Conservation (phyloP, 2,888 invertebrate species). For the Pachliopta kotzebuea region DNA sequence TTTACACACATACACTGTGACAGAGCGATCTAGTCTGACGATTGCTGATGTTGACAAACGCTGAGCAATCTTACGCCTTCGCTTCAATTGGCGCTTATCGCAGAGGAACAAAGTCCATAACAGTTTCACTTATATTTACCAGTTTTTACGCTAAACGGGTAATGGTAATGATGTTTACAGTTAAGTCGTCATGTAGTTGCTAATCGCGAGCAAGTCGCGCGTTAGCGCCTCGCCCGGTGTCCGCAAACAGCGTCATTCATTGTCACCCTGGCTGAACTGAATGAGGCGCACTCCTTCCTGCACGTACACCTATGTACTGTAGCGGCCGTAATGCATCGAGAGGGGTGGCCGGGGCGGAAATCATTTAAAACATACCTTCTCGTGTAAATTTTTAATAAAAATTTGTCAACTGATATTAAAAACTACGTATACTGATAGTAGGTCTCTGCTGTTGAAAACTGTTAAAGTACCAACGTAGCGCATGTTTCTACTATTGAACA, state of each 20-base stretch:
- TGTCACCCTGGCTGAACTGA: conserved; percentile 69
- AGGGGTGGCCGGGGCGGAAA: conserved; percentile 34
- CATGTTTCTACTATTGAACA: too few relatives aligned
- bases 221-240: conserved; percentile 80
- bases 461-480: too few relatives aligned
- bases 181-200: conserved; percentile 73
- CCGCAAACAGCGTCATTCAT: conserved; percentile 73
- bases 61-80: conserved; percentile 32
- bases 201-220: conserved; percentile 68
- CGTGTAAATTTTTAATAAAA: too few relatives aligned
- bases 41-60: conserved; percentile 60
- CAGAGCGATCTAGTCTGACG: conserved; percentile 69
- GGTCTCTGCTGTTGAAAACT: too few relatives aligned
- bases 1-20: conserved; percentile 65
- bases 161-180: conserved; percentile 77
- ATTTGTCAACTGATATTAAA: too few relatives aligned
- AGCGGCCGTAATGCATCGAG: conserved; percentile 31
- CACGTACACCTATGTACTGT: conserved; percentile 32
- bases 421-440: too few relatives aligned
- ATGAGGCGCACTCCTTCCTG: conserved; percentile 50
- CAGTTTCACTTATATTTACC: conserved; percentile 30
- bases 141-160: conserved; percentile 41
- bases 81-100: conserved; percentile 34
- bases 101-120: conserved; percentile 38
- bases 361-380: background rate